Base-by-base conservation (phyloP, 2,113 vertebrate species). In the Forbesichthys papilliferus region DNA sequence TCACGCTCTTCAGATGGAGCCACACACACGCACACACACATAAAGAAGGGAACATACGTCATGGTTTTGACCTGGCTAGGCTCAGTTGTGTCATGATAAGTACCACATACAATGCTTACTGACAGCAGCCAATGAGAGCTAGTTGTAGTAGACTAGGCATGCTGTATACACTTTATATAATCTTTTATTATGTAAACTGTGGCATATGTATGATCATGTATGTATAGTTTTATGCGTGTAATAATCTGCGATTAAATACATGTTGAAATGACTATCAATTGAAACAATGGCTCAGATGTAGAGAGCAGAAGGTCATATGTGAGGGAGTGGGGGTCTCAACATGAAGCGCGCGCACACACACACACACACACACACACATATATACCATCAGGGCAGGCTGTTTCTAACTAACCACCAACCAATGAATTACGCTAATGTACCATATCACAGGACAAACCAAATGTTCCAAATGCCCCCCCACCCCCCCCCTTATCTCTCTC, bases 251-350 rank as follows among this genome's bases (percentile, higher is more conserved):
- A 12, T 66, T 67, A 53, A 53, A 51, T 10, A 16, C 62, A 18
- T 5, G 1, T 11, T 61, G 14, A 74, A 73, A 18, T 18, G 16
- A 64, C 49, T 33, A 27, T 67, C 20, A 12, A 61, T 56, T 51
- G 51, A 57, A 56, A 71, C 61, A 27, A n/a, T 42, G 14, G 77
- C 73, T 66, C 69, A 61, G 47, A 9, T 47, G 36, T 59, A 48
- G 20, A 16, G 71, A 87, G 78, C 85, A 83, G 81, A 89, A 86
- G 65, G 71, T 81, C 87, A 81, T 81, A 74, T 87, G 85, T 14
- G 78, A 78, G 85, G 73, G 78, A 78, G 83, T 4, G 47, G 61
- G 57, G 60, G 65, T 27, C 20, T 11, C 56, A 58, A 66, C 11
- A 56, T 14, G 57, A 27, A 70, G 59, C 71, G 74, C 64, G 55